Base-by-base conservation (phyloP, 2,113 vertebrate species). In the Ovibos moschatus region DNA sequence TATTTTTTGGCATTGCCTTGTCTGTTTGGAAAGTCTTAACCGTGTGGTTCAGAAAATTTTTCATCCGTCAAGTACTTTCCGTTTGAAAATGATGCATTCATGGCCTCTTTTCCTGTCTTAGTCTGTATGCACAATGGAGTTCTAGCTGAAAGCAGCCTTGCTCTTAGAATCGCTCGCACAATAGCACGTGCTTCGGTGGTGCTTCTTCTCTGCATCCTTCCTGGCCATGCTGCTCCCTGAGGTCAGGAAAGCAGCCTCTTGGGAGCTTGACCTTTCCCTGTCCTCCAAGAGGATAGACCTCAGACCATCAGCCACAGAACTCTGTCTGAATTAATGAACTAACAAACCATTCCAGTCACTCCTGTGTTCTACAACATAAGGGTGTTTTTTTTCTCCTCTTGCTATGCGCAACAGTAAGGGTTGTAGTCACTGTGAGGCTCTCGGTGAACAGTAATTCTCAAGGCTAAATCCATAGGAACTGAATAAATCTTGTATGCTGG, bases 41-140 rank as follows among this genome's bases (percentile, higher is more conserved):
- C 43, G 62, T 64, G 96, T 71, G 96, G 36, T 86, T 83, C 58
- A 45, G 67, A 91, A 86, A 81, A 33, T 36, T 97, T 81, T 98
- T 98, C 51, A 28, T 78, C 89, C 19, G 6, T 95, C 91, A 94
- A 98, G 97, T 92, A 91, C 96, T 98, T 98, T 98, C 93, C 40
- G 12, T 64, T 92, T 97, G 85, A 97, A 98, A 97, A 96, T 85
- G 64, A 93, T 82, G 87, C 92, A 23, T 78, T 85, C 57, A 79
- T 30, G 53, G 82, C 55, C 45, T 62, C 94, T 98, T 97, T 97
- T 97, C 83, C 55, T 62, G 23, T 45, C 28, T 83, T 78, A 87
- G 94, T 33, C 43, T 95, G 45, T 50, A 78, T 93, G 71, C 45
- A 97, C 97, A 92, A 82, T 96, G 57, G 21, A 96, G 94, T 85